phyloP scores from a whole-genome alignment of 2,888 invertebrate genomes.

The Aricia artaxerxes region DNA sequence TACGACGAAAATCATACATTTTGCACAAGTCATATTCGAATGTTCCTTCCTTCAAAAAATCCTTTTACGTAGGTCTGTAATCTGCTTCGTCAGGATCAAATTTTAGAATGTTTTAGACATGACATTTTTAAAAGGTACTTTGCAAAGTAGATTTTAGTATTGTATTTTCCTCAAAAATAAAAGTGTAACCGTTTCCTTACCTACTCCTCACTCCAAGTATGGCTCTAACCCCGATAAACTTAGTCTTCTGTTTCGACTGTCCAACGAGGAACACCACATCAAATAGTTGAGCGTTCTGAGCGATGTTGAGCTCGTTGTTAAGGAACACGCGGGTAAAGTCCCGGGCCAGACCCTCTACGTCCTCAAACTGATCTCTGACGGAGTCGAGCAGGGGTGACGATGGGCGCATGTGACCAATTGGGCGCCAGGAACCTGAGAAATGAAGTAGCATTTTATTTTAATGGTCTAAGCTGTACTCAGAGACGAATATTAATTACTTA shows the following conservation, averaged over 20 bases:
- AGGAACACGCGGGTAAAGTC: slow-evolving; percentile 95
- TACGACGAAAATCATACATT: too few relatives aligned
- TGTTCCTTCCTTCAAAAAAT: too few relatives aligned
- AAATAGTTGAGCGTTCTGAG: slow-evolving; percentile 90
- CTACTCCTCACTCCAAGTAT: slow-evolving; percentile 94
- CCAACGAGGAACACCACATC: slow-evolving; percentile 95
- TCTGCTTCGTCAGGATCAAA: too few relatives aligned
- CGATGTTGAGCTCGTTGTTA: slow-evolving; percentile 89
- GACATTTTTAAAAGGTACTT: too few relatives aligned
- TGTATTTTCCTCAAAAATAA: too few relatives aligned
- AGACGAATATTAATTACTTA: too few relatives aligned
- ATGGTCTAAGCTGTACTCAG: not conserved
- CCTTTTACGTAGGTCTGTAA: too few relatives aligned
- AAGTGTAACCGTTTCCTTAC: slow-evolving; percentile 58
- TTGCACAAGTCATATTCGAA: too few relatives aligned
- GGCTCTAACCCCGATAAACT: slow-evolving; percentile 94
- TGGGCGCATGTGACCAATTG: slow-evolving; percentile 96
- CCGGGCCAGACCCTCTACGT: slow-evolving; percentile 95
- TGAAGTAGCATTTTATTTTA: not conserved
- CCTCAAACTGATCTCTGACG: slow-evolving; percentile 95
- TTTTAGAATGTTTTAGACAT: too few relatives aligned
- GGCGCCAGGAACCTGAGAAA: slow-evolving; percentile 91
- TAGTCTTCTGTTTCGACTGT: slow-evolving; percentile 94
- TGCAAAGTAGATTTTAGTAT: too few relatives aligned
- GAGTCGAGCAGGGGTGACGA: slow-evolving; percentile 95